phyloP scores from a whole-genome alignment of 2,113 vertebrate genomes.

The Eurystomus gularis region DNA sequence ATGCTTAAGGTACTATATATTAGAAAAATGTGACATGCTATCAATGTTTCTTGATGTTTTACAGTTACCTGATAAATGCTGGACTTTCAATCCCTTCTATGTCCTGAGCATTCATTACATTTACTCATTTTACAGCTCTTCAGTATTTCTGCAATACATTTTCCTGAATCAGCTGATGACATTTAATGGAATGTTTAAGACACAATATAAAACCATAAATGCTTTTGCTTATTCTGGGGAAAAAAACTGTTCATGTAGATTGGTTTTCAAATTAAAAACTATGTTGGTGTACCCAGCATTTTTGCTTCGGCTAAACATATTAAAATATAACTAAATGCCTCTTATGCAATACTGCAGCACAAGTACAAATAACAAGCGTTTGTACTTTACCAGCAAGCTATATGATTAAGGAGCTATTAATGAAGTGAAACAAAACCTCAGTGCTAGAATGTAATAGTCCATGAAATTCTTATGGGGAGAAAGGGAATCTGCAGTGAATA shows the following conservation, averaged over 20 bases:
- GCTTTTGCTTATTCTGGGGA: constrained; percentile 73
- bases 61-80: constrained; percentile 75
- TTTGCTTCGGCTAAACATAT: constrained; percentile 71
- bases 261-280: constrained; percentile 82
- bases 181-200: constrained; percentile 84
- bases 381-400: constrained; percentile 77
- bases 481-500: constrained; percentile 85
- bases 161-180: constrained; percentile 82
- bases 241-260: constrained; percentile 66
- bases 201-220: constrained; percentile 78
- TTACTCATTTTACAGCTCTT: constrained; percentile 76
- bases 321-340: constrained; percentile 74
- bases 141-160: constrained; percentile 79
- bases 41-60: constrained; percentile 73
- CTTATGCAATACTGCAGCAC: constrained; percentile 75
- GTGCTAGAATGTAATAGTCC: constrained; percentile 79
- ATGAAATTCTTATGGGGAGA: constrained; percentile 83
- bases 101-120: constrained; percentile 72
- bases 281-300: constrained; percentile 56
- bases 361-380: constrained; percentile 78
- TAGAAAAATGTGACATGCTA: constrained; percentile 69
- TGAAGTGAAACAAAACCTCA: constrained; percentile 85
- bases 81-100: constrained; percentile 66
- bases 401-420: constrained; percentile 87
- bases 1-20: constrained; percentile 63